phyloP scores from a whole-genome alignment of 2,888 invertebrate genomes.

The Agrochola lychnidis region DNA sequence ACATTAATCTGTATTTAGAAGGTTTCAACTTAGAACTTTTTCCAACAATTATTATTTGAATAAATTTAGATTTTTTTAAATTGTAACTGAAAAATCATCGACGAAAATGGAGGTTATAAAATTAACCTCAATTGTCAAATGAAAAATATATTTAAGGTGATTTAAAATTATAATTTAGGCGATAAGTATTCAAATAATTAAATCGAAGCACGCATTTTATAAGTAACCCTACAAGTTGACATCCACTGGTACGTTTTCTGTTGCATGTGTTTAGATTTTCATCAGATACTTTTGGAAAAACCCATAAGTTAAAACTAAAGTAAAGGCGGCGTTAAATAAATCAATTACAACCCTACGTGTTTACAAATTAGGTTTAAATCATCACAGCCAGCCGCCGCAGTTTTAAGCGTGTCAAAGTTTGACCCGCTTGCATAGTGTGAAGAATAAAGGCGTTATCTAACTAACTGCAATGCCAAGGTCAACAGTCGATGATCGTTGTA shows the following conservation, averaged over 20 bases:
- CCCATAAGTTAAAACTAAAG: background rate
- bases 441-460: background rate
- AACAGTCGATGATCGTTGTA: constrained; percentile 17
- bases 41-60: background rate
- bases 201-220: background rate
- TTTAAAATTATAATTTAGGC: background rate
- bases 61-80: background rate
- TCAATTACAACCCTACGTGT: no score
- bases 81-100: background rate
- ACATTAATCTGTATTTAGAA: background rate
- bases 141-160: background rate
- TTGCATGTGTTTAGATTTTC: background rate
- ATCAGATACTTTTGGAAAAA: background rate
- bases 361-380: background rate
- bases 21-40: background rate
- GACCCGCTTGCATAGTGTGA: background rate
- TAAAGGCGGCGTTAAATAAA: background rate
- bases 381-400: background rate
- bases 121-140: background rate
- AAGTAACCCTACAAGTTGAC: background rate
- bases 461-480: constrained; percentile 30
- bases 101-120: background rate
- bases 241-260: background rate
- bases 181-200: background rate
- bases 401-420: background rate